phyloP scores from a whole-genome alignment of 1,140 invertebrate species.

The Musca domestica region DNA sequence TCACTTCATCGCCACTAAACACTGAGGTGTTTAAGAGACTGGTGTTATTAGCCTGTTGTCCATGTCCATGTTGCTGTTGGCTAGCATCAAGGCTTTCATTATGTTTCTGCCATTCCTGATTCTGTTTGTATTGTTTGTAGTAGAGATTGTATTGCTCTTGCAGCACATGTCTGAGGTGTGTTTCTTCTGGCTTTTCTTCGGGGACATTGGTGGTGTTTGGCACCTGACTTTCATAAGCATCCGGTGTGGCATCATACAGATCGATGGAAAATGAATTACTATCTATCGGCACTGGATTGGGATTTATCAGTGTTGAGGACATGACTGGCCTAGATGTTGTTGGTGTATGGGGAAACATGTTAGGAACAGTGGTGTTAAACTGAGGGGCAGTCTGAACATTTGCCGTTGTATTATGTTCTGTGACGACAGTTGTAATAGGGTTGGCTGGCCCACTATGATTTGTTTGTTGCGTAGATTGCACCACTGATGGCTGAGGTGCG shows the following conservation, averaged over 20 bases:
- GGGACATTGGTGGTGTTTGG: not conserved
- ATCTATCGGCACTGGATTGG: not conserved
- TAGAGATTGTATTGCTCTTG: slow-evolving; percentile 29
- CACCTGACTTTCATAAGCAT: not conserved
- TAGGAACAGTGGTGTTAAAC: slow-evolving; percentile 7
- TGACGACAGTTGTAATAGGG: not conserved
- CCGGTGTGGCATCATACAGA: slow-evolving; percentile 26
- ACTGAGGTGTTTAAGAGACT: not conserved
- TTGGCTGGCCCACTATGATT: no score
- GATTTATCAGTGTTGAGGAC: slow-evolving; percentile 10
- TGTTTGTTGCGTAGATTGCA: no score
- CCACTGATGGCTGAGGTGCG: no score
- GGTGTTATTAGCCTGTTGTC: slow-evolving; percentile 16
- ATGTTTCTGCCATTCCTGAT: slow-evolving; percentile 2
- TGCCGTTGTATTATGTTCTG: not conserved
- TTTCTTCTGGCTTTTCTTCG: slow-evolving; percentile 30
- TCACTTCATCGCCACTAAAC: slow-evolving; percentile 7
- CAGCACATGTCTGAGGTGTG: slow-evolving; percentile 28
- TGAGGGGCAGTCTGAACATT: not conserved
- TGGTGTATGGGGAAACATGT: slow-evolving; percentile 2
- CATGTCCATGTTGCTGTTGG: not conserved
- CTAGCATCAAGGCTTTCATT: not conserved
- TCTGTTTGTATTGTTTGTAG: slow-evolving; percentile 27
- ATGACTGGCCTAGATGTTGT: not conserved
- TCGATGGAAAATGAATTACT: slow-evolving; percentile 28